Conservation (phyloP, 2,797 vertebrate species). For the Merluccius polli region DNA sequence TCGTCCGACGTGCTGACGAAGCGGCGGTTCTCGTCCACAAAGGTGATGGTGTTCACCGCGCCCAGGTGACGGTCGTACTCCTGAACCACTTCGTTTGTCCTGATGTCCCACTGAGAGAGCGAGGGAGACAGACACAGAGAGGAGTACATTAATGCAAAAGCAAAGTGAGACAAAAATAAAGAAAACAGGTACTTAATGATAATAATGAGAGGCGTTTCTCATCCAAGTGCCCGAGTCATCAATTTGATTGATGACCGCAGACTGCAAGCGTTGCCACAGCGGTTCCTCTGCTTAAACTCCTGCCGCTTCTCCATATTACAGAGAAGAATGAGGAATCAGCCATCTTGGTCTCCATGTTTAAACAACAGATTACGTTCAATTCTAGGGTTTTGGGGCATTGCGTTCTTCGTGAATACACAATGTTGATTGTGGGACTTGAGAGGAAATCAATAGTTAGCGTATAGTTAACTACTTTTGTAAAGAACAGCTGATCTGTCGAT, state of each 20-base stretch:
- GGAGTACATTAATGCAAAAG: not conserved
- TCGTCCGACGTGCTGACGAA: constrained; percentile 98
- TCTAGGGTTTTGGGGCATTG: not conserved
- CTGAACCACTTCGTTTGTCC: constrained; percentile 93
- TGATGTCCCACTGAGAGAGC: constrained; percentile 85
- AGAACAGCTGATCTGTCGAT: not conserved
- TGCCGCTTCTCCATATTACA: not conserved
- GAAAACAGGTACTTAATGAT: not conserved
- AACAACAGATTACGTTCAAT: not conserved
- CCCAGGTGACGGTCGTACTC: constrained; percentile 97
- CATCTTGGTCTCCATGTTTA: not conserved
- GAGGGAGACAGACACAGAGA: not conserved
- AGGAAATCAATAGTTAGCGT: not conserved
- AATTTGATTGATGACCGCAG: not conserved
- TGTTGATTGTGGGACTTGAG: not conserved
- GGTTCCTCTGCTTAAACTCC: not conserved
- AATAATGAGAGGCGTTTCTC: not conserved
- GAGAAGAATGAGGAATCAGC: not conserved
- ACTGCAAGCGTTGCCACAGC: not conserved
- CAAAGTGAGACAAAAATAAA: not conserved
- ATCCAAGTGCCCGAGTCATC: not conserved
- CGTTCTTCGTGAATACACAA: not conserved
- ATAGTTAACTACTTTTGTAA: not conserved
- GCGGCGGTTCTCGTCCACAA: constrained; percentile 95
- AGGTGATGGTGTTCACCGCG: constrained; percentile 99